These are phyloP conservation scores for Odontocolon sp. DNA, from an alignment of 2,888 invertebrate genomes.

Conservation along the genomic window DNA sequence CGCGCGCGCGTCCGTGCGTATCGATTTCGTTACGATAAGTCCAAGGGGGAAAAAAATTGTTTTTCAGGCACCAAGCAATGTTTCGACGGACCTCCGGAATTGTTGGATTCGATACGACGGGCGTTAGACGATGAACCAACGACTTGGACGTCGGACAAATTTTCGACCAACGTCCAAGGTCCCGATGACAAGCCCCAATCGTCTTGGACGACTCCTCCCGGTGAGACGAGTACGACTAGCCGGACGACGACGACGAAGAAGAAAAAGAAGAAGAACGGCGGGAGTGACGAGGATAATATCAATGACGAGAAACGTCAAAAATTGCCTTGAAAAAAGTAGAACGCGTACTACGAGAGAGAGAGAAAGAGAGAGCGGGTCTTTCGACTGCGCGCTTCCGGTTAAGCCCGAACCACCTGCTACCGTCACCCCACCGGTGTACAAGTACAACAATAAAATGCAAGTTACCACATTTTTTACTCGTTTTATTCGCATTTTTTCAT, in stretches of 20 bases:
- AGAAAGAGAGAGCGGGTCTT: constrained; percentile 22
- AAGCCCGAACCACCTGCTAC: too few species aligned
- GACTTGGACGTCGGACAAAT: not conserved
- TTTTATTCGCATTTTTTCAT: not conserved
- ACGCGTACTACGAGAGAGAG: not conserved
- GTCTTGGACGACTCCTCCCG: constrained; percentile 6
- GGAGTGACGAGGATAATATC: constrained; percentile 56
- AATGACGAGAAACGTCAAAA: constrained; percentile 77
- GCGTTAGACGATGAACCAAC: constrained; percentile 82
- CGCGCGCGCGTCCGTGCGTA: too few species aligned
- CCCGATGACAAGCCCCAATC: constrained; percentile 68
- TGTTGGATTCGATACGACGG: constrained; percentile 85
- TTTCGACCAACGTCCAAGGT: constrained; percentile 31
- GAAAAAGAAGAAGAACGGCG: constrained; percentile 60
- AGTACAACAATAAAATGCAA: constrained; percentile 47
- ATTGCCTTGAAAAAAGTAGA: constrained; percentile 72
- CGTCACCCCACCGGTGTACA: too few species aligned
- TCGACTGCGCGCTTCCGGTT: constrained; percentile 34
- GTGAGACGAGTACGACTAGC: constrained; percentile 32
- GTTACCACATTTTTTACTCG: constrained; percentile 37
- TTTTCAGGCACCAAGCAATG: constrained; percentile 85
- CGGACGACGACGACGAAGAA: constrained; percentile 65
- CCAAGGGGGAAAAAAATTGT: not conserved
- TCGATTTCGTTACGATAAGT: too few species aligned
- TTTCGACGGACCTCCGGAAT: constrained; percentile 83